A percentile compares a stretch with the other conserved stretches of the same genome.
Conservation (phyloP, 2,113 vertebrate genomes). For the Pyxicephalus adspersus region DNA sequence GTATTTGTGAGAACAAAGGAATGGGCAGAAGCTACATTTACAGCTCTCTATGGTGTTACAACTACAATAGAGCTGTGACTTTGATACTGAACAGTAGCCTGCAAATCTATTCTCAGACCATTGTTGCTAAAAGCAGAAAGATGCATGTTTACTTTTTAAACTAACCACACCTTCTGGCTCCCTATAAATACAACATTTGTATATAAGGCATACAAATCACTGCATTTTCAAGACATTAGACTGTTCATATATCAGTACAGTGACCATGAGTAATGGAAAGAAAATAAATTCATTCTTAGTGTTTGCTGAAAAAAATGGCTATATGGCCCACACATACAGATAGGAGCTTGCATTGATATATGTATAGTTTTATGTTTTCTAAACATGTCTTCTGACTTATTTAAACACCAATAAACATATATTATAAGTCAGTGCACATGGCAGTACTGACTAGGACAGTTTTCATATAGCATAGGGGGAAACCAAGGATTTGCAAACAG, state of each 20-base stretch:
- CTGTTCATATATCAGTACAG: neutral
- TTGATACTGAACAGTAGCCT: conserved; percentile 71
- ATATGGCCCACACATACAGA: too few species aligned
- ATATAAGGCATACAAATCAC: neutral
- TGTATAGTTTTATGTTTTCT: too few species aligned
- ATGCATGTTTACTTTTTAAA: conserved; percentile 62
- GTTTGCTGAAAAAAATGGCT: neutral
- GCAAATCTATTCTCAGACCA: conserved; percentile 78
- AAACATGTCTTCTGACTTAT: too few species aligned
- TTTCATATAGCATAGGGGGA: too few species aligned
- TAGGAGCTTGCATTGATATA: too few species aligned
- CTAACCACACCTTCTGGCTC: conserved; percentile 58
- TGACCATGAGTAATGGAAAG: neutral
- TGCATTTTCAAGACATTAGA: neutral
- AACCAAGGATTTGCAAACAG: too few species aligned
- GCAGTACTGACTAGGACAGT: too few species aligned
- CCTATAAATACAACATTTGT: conserved; percentile 40
- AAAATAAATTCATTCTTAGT: neutral
- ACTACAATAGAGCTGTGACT: conserved; percentile 78
- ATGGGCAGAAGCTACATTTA: conserved; percentile 83
- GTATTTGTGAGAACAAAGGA: conserved; percentile 79
- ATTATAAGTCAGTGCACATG: too few species aligned
- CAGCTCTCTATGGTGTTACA: conserved; percentile 71
- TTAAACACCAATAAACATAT: too few species aligned
- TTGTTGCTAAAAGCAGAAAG: conserved; percentile 73